Conservation (phyloP, 2,888 invertebrate species). For the Rotaria magnacalcarata region DNA sequence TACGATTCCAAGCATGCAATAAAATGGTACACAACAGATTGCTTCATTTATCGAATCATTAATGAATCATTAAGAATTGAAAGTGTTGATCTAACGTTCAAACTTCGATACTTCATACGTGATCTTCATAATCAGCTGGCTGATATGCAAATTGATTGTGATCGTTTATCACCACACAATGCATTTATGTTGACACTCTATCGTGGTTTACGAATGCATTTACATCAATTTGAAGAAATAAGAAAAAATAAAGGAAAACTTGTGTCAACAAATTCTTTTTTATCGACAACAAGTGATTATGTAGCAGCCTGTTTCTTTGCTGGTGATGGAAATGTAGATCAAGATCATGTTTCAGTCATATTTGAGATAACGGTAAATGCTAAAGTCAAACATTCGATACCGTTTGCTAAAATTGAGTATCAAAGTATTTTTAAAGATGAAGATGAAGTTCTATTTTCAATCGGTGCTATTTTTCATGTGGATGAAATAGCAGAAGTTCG, state of each 20-base stretch:
- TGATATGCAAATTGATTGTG: not conserved
- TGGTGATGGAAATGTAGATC: not conserved
- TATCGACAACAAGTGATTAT: not conserved
- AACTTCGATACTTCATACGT: not conserved
- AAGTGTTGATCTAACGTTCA: not conserved
- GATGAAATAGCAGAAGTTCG: not conserved
- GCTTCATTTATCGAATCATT: not conserved
- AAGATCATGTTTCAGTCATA: not conserved
- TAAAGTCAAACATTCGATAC: not conserved
- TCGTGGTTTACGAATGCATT: not conserved
- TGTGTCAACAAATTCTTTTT: not conserved
- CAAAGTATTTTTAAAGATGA: constrained; percentile 31
- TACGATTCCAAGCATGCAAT: not conserved
- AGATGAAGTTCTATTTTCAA: constrained; percentile 20
- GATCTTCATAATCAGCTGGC: constrained; percentile 16
- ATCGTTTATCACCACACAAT: not conserved
- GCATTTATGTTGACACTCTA: not conserved
- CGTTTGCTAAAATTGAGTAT: not conserved
- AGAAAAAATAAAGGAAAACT: not conserved
- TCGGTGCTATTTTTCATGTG: not conserved
- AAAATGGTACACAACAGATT: not conserved
- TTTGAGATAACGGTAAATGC: not conserved
- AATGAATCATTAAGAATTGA: not conserved
- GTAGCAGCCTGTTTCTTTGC: not conserved
- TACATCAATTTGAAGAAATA: not conserved